Conservation (phyloP, 2,113 vertebrate species). For the Cyanistes caeruleus region DNA sequence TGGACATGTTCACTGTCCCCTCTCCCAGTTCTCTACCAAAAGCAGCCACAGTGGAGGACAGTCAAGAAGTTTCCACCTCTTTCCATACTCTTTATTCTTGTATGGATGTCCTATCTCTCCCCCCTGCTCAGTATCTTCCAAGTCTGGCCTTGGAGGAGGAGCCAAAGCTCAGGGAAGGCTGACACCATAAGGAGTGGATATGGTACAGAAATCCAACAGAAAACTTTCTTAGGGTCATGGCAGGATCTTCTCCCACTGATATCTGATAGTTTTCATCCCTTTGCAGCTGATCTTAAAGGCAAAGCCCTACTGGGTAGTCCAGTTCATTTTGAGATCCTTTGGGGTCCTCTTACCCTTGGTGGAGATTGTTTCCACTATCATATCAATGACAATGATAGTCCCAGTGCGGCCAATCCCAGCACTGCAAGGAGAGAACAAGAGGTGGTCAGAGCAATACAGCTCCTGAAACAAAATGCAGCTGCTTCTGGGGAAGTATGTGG, state of each 20-base stretch:
- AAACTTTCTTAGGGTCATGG: background rate
- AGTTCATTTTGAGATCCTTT: background rate
- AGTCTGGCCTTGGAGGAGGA: background rate
- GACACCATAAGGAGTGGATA: background rate
- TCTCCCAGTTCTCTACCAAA: background rate
- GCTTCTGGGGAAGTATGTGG: background rate
- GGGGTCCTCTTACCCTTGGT: slow-evolving; percentile 80
- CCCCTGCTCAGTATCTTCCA: background rate
- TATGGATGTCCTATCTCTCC: background rate
- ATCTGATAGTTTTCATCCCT: background rate
- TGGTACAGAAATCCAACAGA: background rate
- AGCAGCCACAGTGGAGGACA: background rate
- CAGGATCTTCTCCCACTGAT: background rate
- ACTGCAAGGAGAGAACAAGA: slow-evolving; percentile 75
- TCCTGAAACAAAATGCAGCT: background rate
- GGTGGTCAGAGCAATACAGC: background rate
- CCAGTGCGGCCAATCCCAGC: slow-evolving; percentile 97
- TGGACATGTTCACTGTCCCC: rapidly evolving
- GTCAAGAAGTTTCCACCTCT: background rate
- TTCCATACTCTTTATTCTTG: background rate
- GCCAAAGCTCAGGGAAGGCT: background rate
- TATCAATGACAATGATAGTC: slow-evolving; percentile 94
- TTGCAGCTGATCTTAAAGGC: background rate
- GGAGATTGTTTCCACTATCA: slow-evolving; percentile 89
- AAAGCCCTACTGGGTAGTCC: background rate